Percentiles rank a stretch among this genome's conserved stretches.
These are phyloP conservation scores for Saguinus imperator DNA, from an alignment of 2,113 vertebrate genomes.

Conservation along the genomic window DNA sequence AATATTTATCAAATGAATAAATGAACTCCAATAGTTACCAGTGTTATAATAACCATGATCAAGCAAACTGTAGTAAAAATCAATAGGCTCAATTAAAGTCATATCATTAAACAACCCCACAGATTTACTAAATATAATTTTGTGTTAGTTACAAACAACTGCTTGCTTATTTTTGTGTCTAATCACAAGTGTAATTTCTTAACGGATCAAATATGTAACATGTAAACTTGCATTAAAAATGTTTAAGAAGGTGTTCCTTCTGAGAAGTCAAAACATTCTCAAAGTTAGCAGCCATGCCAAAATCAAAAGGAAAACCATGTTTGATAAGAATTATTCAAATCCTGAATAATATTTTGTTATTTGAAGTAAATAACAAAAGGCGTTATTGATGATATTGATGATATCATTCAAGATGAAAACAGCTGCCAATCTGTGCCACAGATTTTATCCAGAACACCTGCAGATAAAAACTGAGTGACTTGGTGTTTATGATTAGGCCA, in stretches of 20 bases:
- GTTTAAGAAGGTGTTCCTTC: not conserved
- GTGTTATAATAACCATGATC: not conserved
- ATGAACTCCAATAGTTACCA: conserved; percentile 37
- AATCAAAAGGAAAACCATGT: conserved; percentile 9
- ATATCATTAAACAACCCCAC: not conserved
- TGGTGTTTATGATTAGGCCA: not conserved
- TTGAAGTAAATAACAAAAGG: not conserved
- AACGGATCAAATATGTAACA: not conserved
- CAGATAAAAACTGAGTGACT: not conserved
- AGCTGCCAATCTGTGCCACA: not conserved
- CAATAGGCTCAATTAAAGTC: not conserved
- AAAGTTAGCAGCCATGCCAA: not conserved
- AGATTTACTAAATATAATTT: not conserved
- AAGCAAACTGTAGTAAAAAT: conserved; percentile 30
- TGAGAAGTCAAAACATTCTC: not conserved
- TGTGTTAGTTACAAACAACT: conserved; percentile 4
- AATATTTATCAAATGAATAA: conserved; percentile 8
- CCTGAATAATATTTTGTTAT: not conserved
- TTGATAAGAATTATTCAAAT: not conserved
- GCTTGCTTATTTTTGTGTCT: not conserved
- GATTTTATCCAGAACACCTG: not conserved
- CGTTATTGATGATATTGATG: too few species aligned
- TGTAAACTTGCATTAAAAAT: not conserved
- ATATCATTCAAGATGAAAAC: not conserved
- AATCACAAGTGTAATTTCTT: conserved; percentile 11